Base-by-base conservation (phyloP, 2,888 invertebrate species). In the Tyria jacobaeae region DNA sequence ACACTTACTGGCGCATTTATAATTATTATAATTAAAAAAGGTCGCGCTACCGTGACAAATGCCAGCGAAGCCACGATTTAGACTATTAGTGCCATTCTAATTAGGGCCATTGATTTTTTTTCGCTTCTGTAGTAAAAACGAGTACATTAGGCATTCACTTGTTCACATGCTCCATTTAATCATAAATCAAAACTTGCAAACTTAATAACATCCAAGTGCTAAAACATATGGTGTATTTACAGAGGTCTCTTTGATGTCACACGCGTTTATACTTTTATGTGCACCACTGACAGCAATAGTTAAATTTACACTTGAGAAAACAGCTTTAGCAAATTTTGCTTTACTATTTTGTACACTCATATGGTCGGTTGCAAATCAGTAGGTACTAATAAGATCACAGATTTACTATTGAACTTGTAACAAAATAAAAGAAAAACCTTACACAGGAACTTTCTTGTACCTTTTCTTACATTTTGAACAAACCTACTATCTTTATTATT, bases 171-270 rank as follows among this genome's bases (percentile, higher is more conserved):
- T 35, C 44, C 35, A 56, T 48, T 48, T 21, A 44, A 21, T 48
- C 24, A 25, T 25, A 56, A 48, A 56, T 50, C 55, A 51, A 31
- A 56, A 59, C 49, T 47, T 50, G 59, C 41, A 53, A 64, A 68
- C 70, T 63, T 68, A 74, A 75, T 76, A 76, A 69, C 50, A 15
- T 12, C 48, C 62, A 48, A 49, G 60, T 63, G 71, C 41, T 50
- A 17, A 56, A 61, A 59, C 70, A 57, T 57, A 54, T 65, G 61
- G 66, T 52, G 55, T 53, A 64, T 57, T 68, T 68, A 75, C 76
- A 71, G 50, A 53, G 49, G 35, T 50, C 39, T 31, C 78, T 78
- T 78, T 78, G 77, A 77, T 67, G 78, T 59, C 56, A 56, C 35
- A 15, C 56, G 24, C 53, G 15, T 25, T 51, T 21, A 53, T 41